A percentile compares a stretch with the other conserved stretches of the same genome.
These are phyloP conservation scores for Vespertilio murinus DNA, from an alignment of 2,797 vertebrate genomes.

Conservation along the genomic window DNA sequence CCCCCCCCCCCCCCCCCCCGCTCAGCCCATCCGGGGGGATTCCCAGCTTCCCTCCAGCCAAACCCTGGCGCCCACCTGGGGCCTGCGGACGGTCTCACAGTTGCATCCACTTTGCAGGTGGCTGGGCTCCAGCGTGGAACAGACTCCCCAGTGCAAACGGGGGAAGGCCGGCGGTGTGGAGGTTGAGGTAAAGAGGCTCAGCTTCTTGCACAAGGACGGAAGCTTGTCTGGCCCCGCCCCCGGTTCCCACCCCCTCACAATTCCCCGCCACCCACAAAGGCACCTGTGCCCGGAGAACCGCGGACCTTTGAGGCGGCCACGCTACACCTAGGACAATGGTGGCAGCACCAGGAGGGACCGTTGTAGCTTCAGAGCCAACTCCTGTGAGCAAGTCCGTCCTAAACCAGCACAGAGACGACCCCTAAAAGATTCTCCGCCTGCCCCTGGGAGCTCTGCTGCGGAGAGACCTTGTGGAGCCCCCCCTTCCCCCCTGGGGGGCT, in stretches of 20 bases:
- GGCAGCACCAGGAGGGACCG: accelerated
- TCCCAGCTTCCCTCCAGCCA: not conserved
- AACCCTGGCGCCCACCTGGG: accelerated
- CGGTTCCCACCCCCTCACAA: accelerated
- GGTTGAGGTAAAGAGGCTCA: not conserved
- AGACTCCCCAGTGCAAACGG: not conserved
- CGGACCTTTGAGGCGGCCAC: not conserved
- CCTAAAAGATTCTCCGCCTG: not conserved
- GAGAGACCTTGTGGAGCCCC: not conserved
- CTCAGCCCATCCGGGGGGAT: not conserved
- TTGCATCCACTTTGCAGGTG: not conserved
- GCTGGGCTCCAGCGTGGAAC: not conserved
- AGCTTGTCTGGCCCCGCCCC: not conserved
- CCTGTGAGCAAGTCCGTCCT: not conserved
- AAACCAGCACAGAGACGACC: not conserved
- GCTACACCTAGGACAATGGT: accelerated
- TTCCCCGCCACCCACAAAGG: not conserved
- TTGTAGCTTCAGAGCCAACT: not conserved
- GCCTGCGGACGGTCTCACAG: not conserved
- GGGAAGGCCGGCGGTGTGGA: not conserved
- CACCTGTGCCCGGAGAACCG: not conserved
- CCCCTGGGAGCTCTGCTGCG: accelerated
- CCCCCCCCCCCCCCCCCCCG: too few species aligned
- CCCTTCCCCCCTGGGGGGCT: too few species aligned
- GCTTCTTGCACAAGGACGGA: not conserved